Evolutionary conservation across 2,888 invertebrate genomes (phyloP).

Genomic region (Mongoloraphidia duomilia): DNA sequence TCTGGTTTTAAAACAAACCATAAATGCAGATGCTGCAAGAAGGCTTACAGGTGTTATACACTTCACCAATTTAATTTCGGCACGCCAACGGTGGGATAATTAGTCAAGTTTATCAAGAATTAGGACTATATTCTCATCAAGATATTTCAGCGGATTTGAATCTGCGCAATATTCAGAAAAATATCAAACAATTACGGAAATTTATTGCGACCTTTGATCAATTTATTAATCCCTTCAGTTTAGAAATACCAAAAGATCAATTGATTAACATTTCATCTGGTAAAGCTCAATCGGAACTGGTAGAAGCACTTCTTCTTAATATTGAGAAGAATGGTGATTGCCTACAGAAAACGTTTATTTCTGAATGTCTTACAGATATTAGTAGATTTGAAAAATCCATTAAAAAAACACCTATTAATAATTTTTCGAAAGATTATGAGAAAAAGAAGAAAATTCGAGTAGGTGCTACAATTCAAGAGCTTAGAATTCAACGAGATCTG

Average conservation of each 20-base stretch:
- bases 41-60: constrained; percentile 12
- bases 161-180: not conserved
- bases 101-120: too few species aligned
- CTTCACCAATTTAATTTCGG: too few species aligned
- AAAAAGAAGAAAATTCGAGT: too few species aligned
- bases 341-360: too few species aligned
- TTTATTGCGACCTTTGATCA: constrained; percentile 12
- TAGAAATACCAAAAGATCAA: constrained; percentile 12
- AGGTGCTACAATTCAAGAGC: too few species aligned
- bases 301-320: constrained; percentile 15
- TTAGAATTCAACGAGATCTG: too few species aligned
- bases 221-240: constrained; percentile 14
- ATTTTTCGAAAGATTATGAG: too few species aligned
- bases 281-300: constrained; percentile 14
- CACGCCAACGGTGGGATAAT: not conserved
- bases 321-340: constrained; percentile 14
- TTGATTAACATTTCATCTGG: constrained; percentile 18
- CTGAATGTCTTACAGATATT: too few species aligned
- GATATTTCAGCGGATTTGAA: too few species aligned
- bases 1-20: constrained; percentile 18
- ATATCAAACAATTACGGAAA: constrained; percentile 5
- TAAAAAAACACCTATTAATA: too few species aligned
- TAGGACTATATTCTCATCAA: too few species aligned
- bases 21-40: constrained; percentile 10
- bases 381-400: too few species aligned